phyloP scores from a whole-genome alignment of 2,113 vertebrate species.

The Hypomesus transpacificus region DNA sequence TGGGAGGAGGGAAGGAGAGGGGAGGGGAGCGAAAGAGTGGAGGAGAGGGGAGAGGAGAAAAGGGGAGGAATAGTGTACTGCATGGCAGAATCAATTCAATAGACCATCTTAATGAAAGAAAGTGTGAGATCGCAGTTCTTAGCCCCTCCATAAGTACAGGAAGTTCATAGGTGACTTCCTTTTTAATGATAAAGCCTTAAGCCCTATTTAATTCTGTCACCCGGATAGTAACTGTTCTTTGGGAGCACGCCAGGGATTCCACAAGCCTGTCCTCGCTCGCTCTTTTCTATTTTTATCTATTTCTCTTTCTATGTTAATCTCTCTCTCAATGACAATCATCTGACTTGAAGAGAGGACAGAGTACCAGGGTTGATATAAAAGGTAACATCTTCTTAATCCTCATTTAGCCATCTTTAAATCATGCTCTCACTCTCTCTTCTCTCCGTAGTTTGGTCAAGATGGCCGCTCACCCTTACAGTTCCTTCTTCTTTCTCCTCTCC shows the following conservation, averaged over 20 bases:
- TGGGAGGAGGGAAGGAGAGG: too few species aligned
- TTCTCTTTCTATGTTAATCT: too few species aligned
- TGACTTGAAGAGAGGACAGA: too few species aligned
- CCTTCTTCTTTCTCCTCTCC: slow-evolving; percentile 12
- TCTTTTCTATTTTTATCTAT: background rate
- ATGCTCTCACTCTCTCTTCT: too few species aligned
- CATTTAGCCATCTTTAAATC: too few species aligned
- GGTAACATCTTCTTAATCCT: too few species aligned
- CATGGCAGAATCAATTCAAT: background rate
- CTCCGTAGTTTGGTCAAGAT: too few species aligned
- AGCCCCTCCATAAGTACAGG: slow-evolving; percentile 17
- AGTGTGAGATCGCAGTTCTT: slow-evolving; percentile 10
- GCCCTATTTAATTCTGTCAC: slow-evolving; percentile 66
- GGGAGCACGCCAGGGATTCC: slow-evolving; percentile 49
- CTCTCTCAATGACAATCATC: too few species aligned
- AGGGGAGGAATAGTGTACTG: background rate
- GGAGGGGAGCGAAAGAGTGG: too few species aligned
- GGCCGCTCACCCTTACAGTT: background rate
- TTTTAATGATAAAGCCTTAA: slow-evolving; percentile 61
- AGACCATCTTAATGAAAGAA: background rate
- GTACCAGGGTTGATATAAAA: too few species aligned
- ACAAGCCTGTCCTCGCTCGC: slow-evolving; percentile 29
- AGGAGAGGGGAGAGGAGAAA: too few species aligned
- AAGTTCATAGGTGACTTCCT: slow-evolving; percentile 47
- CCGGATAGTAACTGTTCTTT: slow-evolving; percentile 51